phyloP scores from a whole-genome alignment of 2,888 invertebrate species.

The Drosophila monieri region DNA sequence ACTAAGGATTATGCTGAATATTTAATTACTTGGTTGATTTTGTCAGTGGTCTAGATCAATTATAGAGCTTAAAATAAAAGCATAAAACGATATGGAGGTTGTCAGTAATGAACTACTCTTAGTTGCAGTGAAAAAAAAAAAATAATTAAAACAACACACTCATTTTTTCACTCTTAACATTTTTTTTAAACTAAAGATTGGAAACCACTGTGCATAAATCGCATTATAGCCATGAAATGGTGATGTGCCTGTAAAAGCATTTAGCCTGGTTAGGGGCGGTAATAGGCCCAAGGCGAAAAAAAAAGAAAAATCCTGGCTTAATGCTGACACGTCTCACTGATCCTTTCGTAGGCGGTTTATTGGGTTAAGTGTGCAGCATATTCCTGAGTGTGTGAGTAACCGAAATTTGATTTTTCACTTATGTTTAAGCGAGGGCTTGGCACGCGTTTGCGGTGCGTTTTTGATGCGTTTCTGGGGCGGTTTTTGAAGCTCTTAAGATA shows the following conservation, averaged over 20 bases:
- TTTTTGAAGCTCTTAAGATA: conserved; percentile 14
- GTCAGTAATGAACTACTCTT: not conserved
- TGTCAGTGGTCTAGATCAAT: conserved; percentile 11
- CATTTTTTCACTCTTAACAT: too few species aligned
- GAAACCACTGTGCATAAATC: conserved; percentile 33
- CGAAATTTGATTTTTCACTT: conserved; percentile 41
- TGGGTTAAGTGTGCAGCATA: conserved; percentile 68
- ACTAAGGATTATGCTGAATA: conserved; percentile 23
- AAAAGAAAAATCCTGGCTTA: conserved; percentile 10
- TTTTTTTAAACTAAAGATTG: not conserved
- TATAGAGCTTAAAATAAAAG: conserved; percentile 18
- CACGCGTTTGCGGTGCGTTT: conserved; percentile 41
- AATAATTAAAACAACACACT: not conserved
- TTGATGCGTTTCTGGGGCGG: conserved; percentile 18
- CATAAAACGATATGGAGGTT: conserved; percentile 10
- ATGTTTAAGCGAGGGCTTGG: conserved; percentile 22
- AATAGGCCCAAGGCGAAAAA: conserved; percentile 29
- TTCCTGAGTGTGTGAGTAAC: conserved; percentile 20
- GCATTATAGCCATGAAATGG: conserved; percentile 49
- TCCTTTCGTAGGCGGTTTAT: conserved; percentile 55
- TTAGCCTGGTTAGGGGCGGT: conserved; percentile 39
- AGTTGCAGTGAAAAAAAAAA: not conserved
- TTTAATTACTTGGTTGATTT: conserved; percentile 30
- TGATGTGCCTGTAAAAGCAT: conserved; percentile 41
- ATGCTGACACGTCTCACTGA: conserved; percentile 52